A percentile compares a stretch with the other conserved stretches of the same genome.
phyloP scores from a whole-genome alignment of 2,888 invertebrate genomes.

The Lamellibrachia satsuma region DNA sequence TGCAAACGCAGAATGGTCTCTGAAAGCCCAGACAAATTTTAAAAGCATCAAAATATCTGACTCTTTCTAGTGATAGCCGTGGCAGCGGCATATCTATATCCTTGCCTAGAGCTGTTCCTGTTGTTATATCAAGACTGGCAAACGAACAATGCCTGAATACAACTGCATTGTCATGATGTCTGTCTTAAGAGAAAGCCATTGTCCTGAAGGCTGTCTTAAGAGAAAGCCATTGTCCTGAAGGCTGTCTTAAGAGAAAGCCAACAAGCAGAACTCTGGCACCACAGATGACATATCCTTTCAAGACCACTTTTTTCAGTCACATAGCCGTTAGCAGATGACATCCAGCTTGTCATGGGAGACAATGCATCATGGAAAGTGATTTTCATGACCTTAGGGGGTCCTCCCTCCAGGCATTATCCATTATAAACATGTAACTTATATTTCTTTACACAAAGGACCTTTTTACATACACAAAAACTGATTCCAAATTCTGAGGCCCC shows the following conservation, averaged over 20 bases:
- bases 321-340: not conserved
- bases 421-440: not conserved
- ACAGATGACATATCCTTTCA: not conserved
- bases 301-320: not conserved
- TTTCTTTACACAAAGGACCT: not conserved
- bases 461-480: not conserved
- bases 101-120: not conserved
- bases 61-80: not conserved
- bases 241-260: too few species aligned
- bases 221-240: too few species aligned
- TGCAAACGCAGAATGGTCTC: not conserved
- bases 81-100: not conserved
- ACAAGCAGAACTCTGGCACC: not conserved
- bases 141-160: not conserved
- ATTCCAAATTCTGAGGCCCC: not conserved
- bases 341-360: not conserved
- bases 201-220: too few species aligned
- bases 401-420: not conserved
- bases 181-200: not conserved
- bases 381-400: not conserved
- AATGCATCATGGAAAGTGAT: not conserved
- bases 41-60: too few species aligned
- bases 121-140: not conserved
- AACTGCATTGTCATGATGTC: not conserved
- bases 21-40: not conserved